Evolutionary conservation across 2,797 vertebrate genomes (phyloP).

Genomic region (Gadopsis marmoratus): DNA sequence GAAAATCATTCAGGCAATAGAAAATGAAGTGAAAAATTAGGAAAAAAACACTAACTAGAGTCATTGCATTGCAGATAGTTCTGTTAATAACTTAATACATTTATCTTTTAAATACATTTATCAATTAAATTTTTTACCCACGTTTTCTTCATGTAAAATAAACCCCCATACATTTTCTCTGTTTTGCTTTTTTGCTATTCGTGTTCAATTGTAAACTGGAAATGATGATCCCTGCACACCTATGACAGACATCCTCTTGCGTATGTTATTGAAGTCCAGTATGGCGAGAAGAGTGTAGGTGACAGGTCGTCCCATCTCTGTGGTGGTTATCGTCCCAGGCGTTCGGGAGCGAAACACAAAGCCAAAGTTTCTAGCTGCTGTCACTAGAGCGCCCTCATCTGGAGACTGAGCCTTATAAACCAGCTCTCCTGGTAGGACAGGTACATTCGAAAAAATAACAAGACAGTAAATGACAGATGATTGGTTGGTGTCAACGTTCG

Average conservation of each 20-base stretch:
- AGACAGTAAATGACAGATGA: not conserved
- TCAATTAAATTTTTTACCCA: not conserved
- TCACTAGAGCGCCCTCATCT: constrained; percentile 93
- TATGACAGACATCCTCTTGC: constrained; percentile 96
- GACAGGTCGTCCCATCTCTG: constrained; percentile 87
- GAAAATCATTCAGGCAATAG: not conserved
- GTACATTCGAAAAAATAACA: not conserved
- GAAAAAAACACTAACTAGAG: not conserved
- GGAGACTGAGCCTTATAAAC: constrained; percentile 96
- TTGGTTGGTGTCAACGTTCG: not conserved
- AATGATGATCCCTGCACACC: constrained; percentile 78
- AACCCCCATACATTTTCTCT: not conserved
- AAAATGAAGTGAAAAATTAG: not conserved
- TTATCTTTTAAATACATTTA: no score
- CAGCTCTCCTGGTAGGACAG: constrained; percentile 86
- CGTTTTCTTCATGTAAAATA: not conserved
- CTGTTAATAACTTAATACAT: no score
- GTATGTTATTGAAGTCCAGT: constrained; percentile 95
- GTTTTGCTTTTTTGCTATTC: no score
- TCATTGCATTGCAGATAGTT: not conserved
- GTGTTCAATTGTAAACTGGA: not conserved
- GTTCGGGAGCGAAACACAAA: constrained; percentile 95
- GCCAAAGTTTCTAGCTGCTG: constrained; percentile 93
- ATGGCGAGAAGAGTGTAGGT: constrained; percentile 95
- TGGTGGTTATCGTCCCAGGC: constrained; percentile 91